phyloP scores from a whole-genome alignment of 2,888 invertebrate genomes.

The Phasia obesa region DNA sequence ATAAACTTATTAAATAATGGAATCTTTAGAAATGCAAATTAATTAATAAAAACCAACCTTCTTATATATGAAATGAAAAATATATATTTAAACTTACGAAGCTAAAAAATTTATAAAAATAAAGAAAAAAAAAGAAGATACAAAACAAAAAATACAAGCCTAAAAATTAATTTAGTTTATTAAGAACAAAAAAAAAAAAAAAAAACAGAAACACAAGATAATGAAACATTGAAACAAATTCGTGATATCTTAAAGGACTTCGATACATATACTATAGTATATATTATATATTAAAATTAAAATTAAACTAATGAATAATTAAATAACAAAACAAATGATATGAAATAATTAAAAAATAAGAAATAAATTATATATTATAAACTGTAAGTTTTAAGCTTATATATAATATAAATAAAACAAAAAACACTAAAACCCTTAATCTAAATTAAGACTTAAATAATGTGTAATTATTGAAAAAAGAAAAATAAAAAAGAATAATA shows the following conservation, averaged over 20 bases:
- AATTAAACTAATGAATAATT: constrained; percentile 72
- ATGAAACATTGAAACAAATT: constrained; percentile 83
- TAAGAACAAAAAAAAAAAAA: constrained; percentile 74
- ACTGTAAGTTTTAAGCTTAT: constrained; percentile 70
- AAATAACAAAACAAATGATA: constrained; percentile 70
- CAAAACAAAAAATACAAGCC: constrained; percentile 69
- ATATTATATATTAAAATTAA: constrained; percentile 76
- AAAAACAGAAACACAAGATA: constrained; percentile 79
- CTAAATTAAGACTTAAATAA: constrained; percentile 66
- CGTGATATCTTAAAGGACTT: constrained; percentile 83
- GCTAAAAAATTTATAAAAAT: constrained; percentile 73
- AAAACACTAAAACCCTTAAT: constrained; percentile 60
- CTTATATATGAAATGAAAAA: constrained; percentile 66
- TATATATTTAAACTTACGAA: constrained; percentile 75
- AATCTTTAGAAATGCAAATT: constrained; percentile 74
- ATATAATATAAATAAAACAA: constrained; percentile 59
- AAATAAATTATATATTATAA: constrained; percentile 78
- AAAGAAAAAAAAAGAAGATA: constrained; percentile 63
- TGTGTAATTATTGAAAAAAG: constrained; percentile 50
- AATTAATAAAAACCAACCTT: constrained; percentile 74
- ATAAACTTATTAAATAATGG: constrained; percentile 76
- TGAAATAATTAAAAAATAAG: constrained; percentile 78
- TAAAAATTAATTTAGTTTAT: constrained; percentile 74
- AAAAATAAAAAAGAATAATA: constrained; percentile 19
- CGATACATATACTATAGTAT: constrained; percentile 83